Percentiles rank a stretch among this genome's conserved stretches.
Conservation (phyloP, 2,113 vertebrate genomes). For the Xerus inauris region DNA sequence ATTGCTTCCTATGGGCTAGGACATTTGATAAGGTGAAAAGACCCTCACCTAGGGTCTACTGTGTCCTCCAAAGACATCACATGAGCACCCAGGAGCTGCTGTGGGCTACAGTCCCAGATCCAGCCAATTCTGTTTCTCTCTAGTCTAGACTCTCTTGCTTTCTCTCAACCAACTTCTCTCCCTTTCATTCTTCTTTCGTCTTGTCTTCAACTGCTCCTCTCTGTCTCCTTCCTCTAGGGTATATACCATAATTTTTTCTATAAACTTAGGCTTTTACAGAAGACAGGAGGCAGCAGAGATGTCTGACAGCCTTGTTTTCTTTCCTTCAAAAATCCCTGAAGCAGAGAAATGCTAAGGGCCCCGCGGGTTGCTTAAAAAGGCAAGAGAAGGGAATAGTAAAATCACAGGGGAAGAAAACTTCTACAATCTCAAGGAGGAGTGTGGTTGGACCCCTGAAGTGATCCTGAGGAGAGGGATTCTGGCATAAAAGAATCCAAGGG, state of each 20-base stretch:
- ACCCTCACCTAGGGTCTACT: background rate
- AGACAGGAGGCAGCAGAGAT: background rate
- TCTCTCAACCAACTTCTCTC: background rate
- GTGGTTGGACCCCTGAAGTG: background rate
- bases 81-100: too few relatives aligned
- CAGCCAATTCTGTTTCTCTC: background rate
- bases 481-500: background rate
- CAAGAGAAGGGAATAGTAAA: background rate
- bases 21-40: background rate
- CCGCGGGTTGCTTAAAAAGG: background rate
- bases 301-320: background rate
- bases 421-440: background rate
- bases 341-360: background rate
- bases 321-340: background rate
- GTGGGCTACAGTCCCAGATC: fast-evolving
- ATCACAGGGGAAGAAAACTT: background rate
- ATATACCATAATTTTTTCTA: background rate
- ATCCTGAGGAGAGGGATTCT: background rate
- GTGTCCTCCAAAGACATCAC: background rate
- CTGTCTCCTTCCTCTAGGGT: background rate
- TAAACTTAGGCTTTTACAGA: background rate
- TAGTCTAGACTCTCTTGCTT: background rate
- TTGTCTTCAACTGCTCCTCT: background rate
- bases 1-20: background rate
- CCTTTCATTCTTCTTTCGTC: background rate